Base-by-base conservation (phyloP, 2,797 vertebrate species). In the Dallia pectoralis region DNA sequence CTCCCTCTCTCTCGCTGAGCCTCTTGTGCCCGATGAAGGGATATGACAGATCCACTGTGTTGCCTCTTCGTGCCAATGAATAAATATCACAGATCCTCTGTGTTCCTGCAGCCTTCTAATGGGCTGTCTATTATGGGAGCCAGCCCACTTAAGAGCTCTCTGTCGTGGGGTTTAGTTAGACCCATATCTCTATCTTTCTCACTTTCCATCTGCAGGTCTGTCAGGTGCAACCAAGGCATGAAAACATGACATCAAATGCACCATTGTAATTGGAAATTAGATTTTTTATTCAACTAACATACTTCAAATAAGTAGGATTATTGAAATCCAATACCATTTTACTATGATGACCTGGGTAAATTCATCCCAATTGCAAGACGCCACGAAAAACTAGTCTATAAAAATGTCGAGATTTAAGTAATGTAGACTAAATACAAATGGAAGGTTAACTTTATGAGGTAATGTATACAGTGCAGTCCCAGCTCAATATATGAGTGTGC, bases 71-170 rank as follows among this genome's bases (percentile, higher is more conserved):
- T 65, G 6, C 11, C 53, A 68, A 8, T 44, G 27, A 30, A 63
- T 29, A 66, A 68, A 16, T 66, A 16, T 76, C 71, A 27, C 51
- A 36, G 14, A 49, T 67, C 72, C 29, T 61, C 22, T 71, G 27
- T 29, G 47, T 64, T 64, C 59, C 18, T 25, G 27, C 25, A 69
- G 65, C 47, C 33, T 18, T 74, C 70, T 70, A 72, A 70, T 75
- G 49, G 77, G 67, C 61, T 4, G 44, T 51, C 74, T 29, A 66
- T 72, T 74, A 76, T 61, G 18, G 61, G 71, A 14, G 25, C 47
- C 66, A 22, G 48, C 53, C 67, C 44, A 69, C 22, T 66, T 73
- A 67, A 65, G 15, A 49, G 51, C 25, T 62, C 6, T 15, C 40
- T 27, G 22, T 25, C 18, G 70, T 1, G 65, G 0, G 19, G 59